phyloP scores from a whole-genome alignment of 2,113 vertebrate species.

The Poeciliopsis retropinna region DNA sequence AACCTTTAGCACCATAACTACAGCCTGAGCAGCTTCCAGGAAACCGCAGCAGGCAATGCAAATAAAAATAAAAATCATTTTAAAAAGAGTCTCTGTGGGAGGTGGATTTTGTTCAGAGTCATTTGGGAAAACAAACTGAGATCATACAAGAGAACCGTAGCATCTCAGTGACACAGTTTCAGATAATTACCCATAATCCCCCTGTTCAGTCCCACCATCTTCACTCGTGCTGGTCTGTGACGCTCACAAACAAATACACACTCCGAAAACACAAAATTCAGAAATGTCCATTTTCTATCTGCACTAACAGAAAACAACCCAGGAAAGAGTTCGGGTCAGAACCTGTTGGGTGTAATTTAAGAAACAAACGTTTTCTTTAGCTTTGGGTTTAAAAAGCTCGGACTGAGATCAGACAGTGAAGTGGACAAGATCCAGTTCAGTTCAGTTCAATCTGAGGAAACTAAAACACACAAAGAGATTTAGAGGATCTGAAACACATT shows the following conservation, averaged over 20 bases:
- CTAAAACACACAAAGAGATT: background rate
- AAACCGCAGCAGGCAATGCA: conserved; percentile 32
- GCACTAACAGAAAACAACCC: conserved; percentile 55
- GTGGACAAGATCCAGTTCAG: conserved; percentile 3
- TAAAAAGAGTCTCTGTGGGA: conserved; percentile 25
- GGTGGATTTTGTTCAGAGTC: conserved; percentile 19
- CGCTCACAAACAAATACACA: conserved; percentile 39
- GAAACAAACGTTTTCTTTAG: background rate
- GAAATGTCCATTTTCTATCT: conserved; percentile 34
- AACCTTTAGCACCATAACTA: conserved; percentile 74
- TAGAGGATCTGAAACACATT: background rate
- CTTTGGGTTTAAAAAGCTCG: background rate
- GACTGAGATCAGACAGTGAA: background rate
- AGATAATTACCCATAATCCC: conserved; percentile 46
- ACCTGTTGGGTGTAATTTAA: background rate
- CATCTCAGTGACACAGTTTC: conserved; percentile 52
- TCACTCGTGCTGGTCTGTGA: conserved; percentile 53
- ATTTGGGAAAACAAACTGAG: conserved; percentile 43
- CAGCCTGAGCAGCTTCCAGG: conserved; percentile 44
- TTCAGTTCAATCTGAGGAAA: background rate
- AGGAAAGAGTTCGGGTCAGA: conserved; percentile 23
- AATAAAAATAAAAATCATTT: background rate
- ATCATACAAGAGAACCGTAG: conserved; percentile 63
- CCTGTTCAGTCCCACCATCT: conserved; percentile 15
- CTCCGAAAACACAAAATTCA: conserved; percentile 29